phyloP scores from a whole-genome alignment of 2,797 vertebrate genomes.

The Hemibagrus guttatus region DNA sequence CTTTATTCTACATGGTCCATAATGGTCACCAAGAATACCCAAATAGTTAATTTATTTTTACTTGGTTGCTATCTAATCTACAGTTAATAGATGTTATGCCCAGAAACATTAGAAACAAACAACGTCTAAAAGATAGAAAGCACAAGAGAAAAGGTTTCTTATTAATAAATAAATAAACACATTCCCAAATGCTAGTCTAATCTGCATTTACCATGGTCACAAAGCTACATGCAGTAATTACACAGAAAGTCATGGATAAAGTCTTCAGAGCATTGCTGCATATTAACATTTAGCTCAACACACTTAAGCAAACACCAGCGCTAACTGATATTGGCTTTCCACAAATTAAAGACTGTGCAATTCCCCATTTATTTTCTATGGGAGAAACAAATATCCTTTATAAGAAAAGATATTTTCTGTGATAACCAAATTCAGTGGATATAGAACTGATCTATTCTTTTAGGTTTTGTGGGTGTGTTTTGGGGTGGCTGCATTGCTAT shows the following conservation, averaged over 20 bases:
- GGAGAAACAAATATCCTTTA: constrained; percentile 27
- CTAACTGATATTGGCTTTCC: neutral
- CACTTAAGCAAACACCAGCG: constrained; percentile 22
- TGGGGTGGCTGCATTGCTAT: neutral
- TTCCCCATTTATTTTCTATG: constrained; percentile 40
- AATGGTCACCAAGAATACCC: neutral
- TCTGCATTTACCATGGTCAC: neutral
- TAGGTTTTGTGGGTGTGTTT: neutral
- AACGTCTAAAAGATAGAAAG: too few relatives aligned
- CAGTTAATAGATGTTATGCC: neutral
- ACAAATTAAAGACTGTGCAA: constrained; percentile 24
- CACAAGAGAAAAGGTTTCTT: neutral
- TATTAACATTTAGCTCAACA: constrained; percentile 29
- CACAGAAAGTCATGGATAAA: constrained; percentile 1
- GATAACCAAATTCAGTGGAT: constrained; percentile 27
- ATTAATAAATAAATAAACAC: too few relatives aligned
- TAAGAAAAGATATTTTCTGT: constrained; percentile 39
- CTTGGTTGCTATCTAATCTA: constrained; percentile 4
- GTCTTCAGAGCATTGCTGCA: constrained; percentile 12
- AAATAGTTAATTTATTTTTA: neutral
- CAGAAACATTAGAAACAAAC: neutral
- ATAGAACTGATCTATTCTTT: neutral
- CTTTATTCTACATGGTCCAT: neutral
- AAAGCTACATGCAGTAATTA: constrained; percentile 21
- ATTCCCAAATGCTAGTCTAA: neutral